Base-by-base conservation (phyloP, 2,113 vertebrate genomes). In the Paradoxurus hermaphroditus region DNA sequence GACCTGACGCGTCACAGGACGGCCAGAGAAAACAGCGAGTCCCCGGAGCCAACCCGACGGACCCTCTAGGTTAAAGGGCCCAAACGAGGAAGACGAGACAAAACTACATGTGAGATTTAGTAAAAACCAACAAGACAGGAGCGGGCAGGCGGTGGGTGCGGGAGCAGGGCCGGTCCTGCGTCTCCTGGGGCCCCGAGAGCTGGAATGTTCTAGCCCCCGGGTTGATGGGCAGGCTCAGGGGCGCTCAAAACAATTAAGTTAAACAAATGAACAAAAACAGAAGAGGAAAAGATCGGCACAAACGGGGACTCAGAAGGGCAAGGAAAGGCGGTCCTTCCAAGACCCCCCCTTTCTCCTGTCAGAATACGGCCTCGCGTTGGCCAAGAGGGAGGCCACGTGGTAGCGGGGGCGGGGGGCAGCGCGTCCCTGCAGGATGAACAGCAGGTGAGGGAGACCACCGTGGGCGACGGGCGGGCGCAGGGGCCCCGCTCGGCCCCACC, bases 21-120 rank as follows among this genome's bases (percentile, higher is more conserved):
- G 1, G 36, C 5, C 1, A 85, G 5, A 14, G 63, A 16, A 21
- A 8, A n/a, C 29, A 25, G 77, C 18, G 3, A 5, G 10, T 5
- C 12, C 27, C 46, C 6, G 7, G 4, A 39, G 44, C 10, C 49
- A 36, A 9, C 36, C 39, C 7, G 65, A 36, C 39, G 1, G 4
- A 11, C 18, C 27, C 63, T 59, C 39, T 4, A 13, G 11, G 25
- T 1, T 2, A 2, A 44, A 70, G 29, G 9, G 19, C 36, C 31
- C 7, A 12, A 16, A 23, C 63, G 5, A 13, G 1, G 29, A 67
- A 4, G n/a, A 31, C 36, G 0, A 21, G 5, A 39, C 29, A 18
- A 34, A n/a, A 25, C 49, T 7, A 6, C 14, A 0, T 11, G 0
- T 0, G 5, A n/a, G 7, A 23, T 3, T 5, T 1, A 12, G 3